Base-by-base conservation (phyloP, 2,113 vertebrate species). In the Pituophis catenifer region DNA sequence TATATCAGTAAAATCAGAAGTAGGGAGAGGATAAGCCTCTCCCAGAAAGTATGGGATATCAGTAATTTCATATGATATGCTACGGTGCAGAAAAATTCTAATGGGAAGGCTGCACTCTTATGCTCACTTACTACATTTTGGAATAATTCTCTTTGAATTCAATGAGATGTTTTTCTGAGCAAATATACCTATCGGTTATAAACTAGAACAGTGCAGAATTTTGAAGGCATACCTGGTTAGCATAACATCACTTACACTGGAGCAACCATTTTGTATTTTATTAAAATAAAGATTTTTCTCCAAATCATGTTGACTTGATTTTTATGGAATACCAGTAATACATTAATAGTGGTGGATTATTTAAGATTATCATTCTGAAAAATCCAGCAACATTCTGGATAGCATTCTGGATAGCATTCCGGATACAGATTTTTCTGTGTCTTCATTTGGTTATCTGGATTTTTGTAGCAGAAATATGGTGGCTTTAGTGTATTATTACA, bases 51-150 rank as follows among this genome's bases (percentile, higher is more conserved):
- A 24, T 52, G 54, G 92, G 7, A 0, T 0, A 92, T 89, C 75
- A 92, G 0, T 59, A 92, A 96, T 92, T 93, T 92, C 26, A 90
- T 89, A 93, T 95, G 93, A 94, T 1, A 54, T 70, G 75, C 57
- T 8, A 75, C 38, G 0, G 24, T 70, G 5, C 48, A 1, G 55
- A 23, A 88, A 93, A 93, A 29, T 58, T 1, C 88, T 62, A 86
- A 91, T 11, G 57, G 26, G 3, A 3, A 24, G 88, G 93, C 95
- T 94, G 3, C 0, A 0, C 65, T 90, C 59, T 90, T 55, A 81
- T 81, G 26, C 86, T 86, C 70, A 38, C 15, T 81, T 81, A 81
- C 15, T 38, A 81, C 38, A 81, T 38, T 81, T 81, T 38, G 33
- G 70, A 81, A 81, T 81, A 81, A 38, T 15, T 38, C 15, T 38